Conservation (phyloP, 1,140 invertebrate species). For the Drosophila dunni region DNA sequence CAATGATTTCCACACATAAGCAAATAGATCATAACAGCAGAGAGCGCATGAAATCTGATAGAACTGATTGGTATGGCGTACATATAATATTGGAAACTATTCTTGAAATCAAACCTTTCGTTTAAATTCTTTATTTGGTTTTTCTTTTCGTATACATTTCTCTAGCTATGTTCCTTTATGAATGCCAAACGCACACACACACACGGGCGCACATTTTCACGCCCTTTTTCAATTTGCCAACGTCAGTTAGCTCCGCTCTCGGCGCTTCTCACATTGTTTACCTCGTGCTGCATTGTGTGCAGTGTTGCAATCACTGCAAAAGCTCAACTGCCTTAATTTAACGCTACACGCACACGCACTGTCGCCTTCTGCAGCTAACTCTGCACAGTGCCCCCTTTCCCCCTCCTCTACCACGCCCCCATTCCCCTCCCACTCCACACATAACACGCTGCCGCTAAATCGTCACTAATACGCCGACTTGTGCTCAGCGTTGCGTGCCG, state of each 20-base stretch:
- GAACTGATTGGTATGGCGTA: background rate
- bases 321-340: slow-evolving; percentile 66
- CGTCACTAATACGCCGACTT: slow-evolving; percentile 77
- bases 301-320: slow-evolving; percentile 29
- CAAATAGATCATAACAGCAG: background rate
- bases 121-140: background rate
- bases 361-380: slow-evolving; percentile 19
- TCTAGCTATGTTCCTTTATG: slow-evolving; percentile 2
- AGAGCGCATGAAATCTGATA: background rate
- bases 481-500: slow-evolving; percentile 66
- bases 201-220: background rate
- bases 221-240: slow-evolving; percentile 41
- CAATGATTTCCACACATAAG: slow-evolving; percentile 11
- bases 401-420: background rate
- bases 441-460: slow-evolving; percentile 55
- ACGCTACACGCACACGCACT: slow-evolving; percentile 73
- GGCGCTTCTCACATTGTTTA: slow-evolving; percentile 12
- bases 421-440: background rate
- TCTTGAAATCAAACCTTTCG: no score
- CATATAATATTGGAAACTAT: background rate
- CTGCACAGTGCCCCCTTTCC: background rate
- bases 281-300: slow-evolving; percentile 27
- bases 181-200: slow-evolving; percentile 6
- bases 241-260: background rate
- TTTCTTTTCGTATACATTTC: background rate